Percentiles rank a stretch among this genome's conserved stretches.
Evolutionary conservation across 2,888 invertebrate species (phyloP).

Genomic region (Lacanobia wlatinum): DNA sequence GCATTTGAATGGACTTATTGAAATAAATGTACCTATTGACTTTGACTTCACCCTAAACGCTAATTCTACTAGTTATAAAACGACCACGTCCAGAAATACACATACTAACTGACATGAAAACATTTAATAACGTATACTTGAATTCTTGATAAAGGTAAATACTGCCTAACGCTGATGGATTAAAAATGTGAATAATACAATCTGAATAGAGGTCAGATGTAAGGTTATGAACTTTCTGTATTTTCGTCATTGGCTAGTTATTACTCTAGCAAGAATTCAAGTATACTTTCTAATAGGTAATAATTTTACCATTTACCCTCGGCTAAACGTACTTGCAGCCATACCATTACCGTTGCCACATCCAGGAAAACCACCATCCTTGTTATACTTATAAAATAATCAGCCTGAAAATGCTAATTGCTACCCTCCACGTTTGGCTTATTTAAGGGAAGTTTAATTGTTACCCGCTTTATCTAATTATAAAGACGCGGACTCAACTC

Average conservation of each 20-base stretch:
- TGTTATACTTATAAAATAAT: constrained; percentile 84
- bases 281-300: not conserved
- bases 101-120: not conserved
- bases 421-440: constrained; percentile 85
- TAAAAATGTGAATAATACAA: constrained; percentile 19
- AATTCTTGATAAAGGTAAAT: too few species aligned
- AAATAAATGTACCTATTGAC: too few species aligned
- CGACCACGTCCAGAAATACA: too few species aligned
- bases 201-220: not conserved
- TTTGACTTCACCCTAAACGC: not conserved
- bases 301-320: not conserved
- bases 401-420: constrained; percentile 86
- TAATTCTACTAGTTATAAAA: not conserved
- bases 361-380: constrained; percentile 42
- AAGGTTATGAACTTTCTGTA: not conserved
- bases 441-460: constrained; percentile 90
- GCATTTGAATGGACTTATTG: too few species aligned
- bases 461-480: constrained; percentile 89
- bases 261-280: not conserved
- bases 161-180: constrained; percentile 35
- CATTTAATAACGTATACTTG: too few species aligned
- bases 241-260: not conserved
- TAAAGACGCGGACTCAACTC: constrained; percentile 84
- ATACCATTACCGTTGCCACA: constrained; percentile 17
- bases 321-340: not conserved